Conservation (phyloP, 2,888 invertebrate genomes). For the Melipona beecheii region DNA sequence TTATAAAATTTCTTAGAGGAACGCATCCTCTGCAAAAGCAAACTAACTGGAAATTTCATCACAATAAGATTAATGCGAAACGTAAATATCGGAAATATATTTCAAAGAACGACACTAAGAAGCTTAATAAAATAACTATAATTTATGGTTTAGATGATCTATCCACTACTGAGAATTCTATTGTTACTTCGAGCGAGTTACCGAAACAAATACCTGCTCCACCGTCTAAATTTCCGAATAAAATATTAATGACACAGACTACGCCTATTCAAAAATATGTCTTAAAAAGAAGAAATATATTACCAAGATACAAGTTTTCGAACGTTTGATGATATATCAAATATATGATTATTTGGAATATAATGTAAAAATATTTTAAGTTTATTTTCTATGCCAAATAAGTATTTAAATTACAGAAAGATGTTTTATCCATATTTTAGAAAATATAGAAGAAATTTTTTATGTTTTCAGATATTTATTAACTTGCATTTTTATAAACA, state of each 20-base stretch:
- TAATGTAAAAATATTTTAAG: too few relatives aligned
- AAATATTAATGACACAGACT: conserved; percentile 74
- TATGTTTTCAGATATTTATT: not conserved
- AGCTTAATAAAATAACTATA: conserved; percentile 27
- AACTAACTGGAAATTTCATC: conserved; percentile 50
- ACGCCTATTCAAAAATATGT: conserved; percentile 79
- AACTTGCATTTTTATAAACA: not conserved
- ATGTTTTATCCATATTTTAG: not conserved
- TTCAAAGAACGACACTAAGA: conserved; percentile 42
- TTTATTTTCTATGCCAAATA: not conserved
- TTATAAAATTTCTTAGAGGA: conserved; percentile 62
- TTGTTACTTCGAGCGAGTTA: conserved; percentile 83
- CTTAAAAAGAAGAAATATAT: conserved; percentile 72
- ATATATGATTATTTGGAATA: not conserved
- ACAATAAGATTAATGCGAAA: conserved; percentile 43
- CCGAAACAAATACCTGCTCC: conserved; percentile 84
- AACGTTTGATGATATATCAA: conserved; percentile 60
- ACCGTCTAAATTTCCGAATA: conserved; percentile 76
- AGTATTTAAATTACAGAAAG: not conserved
- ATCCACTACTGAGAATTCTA: conserved; percentile 77
- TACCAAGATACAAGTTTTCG: conserved; percentile 73
- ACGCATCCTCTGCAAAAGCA: conserved; percentile 64
- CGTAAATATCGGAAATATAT: conserved; percentile 1
- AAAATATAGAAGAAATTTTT: not conserved
- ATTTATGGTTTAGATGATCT: conserved; percentile 59